A percentile compares a stretch with the other conserved stretches of the same genome.
These are phyloP conservation scores for Sebastes trivittatus DNA, from an alignment of 2,797 vertebrate species.

Conservation along the genomic window DNA sequence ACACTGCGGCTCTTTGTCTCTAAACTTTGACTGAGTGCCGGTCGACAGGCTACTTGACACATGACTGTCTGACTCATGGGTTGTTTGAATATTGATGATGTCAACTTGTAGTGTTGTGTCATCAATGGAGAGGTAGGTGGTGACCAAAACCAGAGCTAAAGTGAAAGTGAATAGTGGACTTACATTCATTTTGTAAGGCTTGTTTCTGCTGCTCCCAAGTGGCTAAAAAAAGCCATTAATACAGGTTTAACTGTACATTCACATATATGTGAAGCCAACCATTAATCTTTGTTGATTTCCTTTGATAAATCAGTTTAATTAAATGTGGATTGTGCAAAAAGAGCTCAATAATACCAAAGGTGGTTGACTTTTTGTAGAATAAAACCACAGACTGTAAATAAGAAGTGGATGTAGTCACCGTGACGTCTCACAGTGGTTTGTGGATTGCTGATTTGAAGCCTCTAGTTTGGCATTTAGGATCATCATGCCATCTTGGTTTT, in stretches of 20 bases:
- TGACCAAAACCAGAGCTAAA: neutral
- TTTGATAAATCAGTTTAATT: neutral
- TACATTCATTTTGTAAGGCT: neutral
- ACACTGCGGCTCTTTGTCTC: constrained; percentile 59
- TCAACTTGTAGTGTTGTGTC: neutral
- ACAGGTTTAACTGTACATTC: no score
- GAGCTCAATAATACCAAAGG: neutral
- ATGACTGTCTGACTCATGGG: neutral
- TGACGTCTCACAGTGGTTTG: no score
- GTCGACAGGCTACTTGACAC: neutral
- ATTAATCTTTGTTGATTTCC: neutral
- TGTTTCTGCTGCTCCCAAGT: neutral
- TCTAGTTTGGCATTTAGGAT: no score
- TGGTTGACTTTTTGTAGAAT: neutral
- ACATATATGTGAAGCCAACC: neutral
- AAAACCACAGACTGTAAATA: neutral
- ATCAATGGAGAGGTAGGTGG: neutral
- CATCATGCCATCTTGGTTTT: no score
- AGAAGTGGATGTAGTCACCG: no score
- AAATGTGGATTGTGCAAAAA: neutral
- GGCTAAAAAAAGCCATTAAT: neutral
- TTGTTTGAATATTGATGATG: neutral
- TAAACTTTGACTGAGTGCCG: neutral
- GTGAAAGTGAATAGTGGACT: no score
- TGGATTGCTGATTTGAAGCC: no score